Conservation (phyloP, 23 tunicate genomes). For the Phallusia fumigata region DNA sequence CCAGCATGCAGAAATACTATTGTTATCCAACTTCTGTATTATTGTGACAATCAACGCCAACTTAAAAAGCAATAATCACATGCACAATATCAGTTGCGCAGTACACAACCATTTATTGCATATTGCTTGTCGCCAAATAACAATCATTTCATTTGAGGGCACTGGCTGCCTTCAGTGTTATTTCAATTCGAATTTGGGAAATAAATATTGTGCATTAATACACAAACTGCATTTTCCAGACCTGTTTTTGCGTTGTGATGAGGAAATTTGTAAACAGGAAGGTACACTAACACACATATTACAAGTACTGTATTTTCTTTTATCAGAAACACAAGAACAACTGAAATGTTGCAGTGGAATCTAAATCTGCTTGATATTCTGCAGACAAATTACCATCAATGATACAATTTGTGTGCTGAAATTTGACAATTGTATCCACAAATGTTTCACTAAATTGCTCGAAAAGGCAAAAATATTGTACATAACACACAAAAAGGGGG, state of each 20-base stretch:
- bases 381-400: too few relatives aligned
- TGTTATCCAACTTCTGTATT: background rate
- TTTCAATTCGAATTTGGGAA: background rate
- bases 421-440: too few relatives aligned
- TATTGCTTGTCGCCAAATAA: background rate
- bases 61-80: background rate
- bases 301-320: too few relatives aligned
- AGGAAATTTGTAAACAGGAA: too few relatives aligned
- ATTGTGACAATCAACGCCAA: conserved; percentile 4
- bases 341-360: too few relatives aligned
- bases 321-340: too few relatives aligned
- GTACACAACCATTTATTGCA: background rate
- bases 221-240: background rate
- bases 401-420: too few relatives aligned
- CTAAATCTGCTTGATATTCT: too few relatives aligned
- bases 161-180: background rate
- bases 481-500: background rate
- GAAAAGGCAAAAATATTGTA: too few relatives aligned
- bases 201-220: background rate
- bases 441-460: too few relatives aligned
- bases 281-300: too few relatives aligned
- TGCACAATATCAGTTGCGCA: background rate
- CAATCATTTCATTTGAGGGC: background rate
- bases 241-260: background rate
- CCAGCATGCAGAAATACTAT: too few relatives aligned